Percentiles rank a stretch among this genome's conserved stretches.
These are phyloP conservation scores for Pluvialis apricaria DNA, from an alignment of 2,113 vertebrate genomes.

Conservation along the genomic window DNA sequence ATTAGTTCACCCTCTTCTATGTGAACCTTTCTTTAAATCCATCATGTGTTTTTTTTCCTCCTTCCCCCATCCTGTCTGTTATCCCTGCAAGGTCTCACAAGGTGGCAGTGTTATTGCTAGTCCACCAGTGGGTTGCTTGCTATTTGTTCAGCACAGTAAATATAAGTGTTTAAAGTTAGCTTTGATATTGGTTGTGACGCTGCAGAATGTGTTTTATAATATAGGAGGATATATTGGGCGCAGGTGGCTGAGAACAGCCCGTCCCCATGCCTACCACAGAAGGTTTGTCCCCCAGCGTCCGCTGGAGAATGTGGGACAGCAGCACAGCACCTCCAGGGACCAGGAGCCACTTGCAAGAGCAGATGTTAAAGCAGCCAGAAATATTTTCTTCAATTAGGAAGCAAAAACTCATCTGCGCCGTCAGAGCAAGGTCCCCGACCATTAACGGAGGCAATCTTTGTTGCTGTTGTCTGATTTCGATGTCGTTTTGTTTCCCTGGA, in stretches of 20 bases:
- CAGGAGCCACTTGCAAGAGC: not conserved
- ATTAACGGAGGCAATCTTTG: not conserved
- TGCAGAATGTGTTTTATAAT: not conserved
- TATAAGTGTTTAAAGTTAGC: not conserved
- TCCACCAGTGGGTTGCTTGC: not conserved
- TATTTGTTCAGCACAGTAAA: not conserved
- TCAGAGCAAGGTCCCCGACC: not conserved
- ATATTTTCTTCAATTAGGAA: not conserved
- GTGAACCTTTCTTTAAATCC: not conserved
- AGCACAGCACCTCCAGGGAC: not conserved
- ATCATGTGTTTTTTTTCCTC: not conserved
- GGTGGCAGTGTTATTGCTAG: slow-evolving; percentile 21
- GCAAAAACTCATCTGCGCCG: not conserved
- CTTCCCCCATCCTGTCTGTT: not conserved
- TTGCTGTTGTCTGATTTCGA: not conserved
- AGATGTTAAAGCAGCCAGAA: not conserved
- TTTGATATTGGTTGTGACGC: not conserved
- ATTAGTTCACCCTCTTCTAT: not conserved
- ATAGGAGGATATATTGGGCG: not conserved
- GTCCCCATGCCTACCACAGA: rapidly evolving
- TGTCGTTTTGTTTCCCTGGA: not conserved
- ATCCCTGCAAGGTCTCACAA: slow-evolving; percentile 15
- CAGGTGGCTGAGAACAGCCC: not conserved
- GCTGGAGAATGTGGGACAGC: not conserved
- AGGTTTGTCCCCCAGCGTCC: not conserved